A percentile compares a stretch with the other conserved stretches of the same genome.
These are phyloP conservation scores for Brachypalpus laphriformis DNA, from an alignment of 2,888 invertebrate genomes.

Conservation along the genomic window DNA sequence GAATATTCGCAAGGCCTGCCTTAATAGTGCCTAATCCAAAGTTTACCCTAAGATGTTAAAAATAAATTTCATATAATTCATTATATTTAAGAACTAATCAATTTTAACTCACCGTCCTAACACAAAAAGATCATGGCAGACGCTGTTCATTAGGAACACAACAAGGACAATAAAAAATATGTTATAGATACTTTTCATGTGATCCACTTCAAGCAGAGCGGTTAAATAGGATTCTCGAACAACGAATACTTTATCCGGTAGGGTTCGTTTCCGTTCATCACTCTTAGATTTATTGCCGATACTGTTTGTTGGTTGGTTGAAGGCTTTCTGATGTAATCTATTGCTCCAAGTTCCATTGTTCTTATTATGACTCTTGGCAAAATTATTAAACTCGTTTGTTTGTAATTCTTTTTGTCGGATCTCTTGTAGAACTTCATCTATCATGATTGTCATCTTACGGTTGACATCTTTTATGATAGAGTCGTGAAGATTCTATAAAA, in stretches of 20 bases:
- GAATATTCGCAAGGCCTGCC: slow-evolving; percentile 85
- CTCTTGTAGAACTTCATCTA: slow-evolving; percentile 81
- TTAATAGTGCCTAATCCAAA: slow-evolving; percentile 86
- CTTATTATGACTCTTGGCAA: slow-evolving; percentile 72
- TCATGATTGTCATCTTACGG: slow-evolving; percentile 78
- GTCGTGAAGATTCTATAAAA: slow-evolving; percentile 76
- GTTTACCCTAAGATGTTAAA: slow-evolving; percentile 82
- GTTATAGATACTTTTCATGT: slow-evolving; percentile 93
- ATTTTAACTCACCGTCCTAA: slow-evolving; percentile 86
- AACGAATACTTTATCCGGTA: slow-evolving; percentile 88
- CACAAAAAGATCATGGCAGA: slow-evolving; percentile 88
- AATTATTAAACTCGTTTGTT: slow-evolving; percentile 79
- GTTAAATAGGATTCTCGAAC: slow-evolving; percentile 91
- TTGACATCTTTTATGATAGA: slow-evolving; percentile 79
- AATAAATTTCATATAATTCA: not conserved
- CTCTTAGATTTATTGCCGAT: slow-evolving; percentile 70
- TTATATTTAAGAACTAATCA: slow-evolving; percentile 32
- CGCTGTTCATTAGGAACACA: slow-evolving; percentile 88
- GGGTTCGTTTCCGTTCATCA: slow-evolving; percentile 73
- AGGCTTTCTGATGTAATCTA: slow-evolving; percentile 37
- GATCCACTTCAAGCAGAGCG: slow-evolving; percentile 89
- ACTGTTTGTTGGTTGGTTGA: not conserved
- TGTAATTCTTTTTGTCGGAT: slow-evolving; percentile 79
- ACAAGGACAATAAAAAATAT: slow-evolving; percentile 91
- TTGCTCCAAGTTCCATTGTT: slow-evolving; percentile 74